A percentile compares a stretch with the other conserved stretches of the same genome.
phyloP scores from a whole-genome alignment of 2,113 vertebrate genomes.

The Elephantulus edwardii region DNA sequence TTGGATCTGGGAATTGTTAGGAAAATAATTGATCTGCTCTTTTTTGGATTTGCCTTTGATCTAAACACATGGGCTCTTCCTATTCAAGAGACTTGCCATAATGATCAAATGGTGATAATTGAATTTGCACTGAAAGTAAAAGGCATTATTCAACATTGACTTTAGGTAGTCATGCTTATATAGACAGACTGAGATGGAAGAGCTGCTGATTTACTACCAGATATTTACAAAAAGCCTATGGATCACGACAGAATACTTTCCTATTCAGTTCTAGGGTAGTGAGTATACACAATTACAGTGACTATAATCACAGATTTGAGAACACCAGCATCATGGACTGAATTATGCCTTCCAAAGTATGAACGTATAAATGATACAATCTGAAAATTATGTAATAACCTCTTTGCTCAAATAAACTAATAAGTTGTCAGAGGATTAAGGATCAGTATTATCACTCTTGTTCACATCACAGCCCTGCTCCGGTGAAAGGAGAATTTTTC shows the following conservation, averaged over 20 bases:
- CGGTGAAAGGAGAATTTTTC: no score
- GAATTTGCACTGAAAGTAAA: slow-evolving; percentile 48
- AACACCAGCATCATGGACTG: no score
- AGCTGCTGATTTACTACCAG: neutral
- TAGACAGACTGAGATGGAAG: neutral
- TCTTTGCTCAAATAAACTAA: no score
- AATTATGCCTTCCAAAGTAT: no score
- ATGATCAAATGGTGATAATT: neutral
- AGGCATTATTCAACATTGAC: neutral
- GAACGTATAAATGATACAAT: no score
- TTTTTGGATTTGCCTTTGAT: neutral
- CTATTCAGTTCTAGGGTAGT: neutral
- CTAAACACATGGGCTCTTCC: neutral
- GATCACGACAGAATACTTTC: no score
- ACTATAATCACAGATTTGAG: neutral
- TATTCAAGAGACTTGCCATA: neutral
- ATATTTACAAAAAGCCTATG: neutral
- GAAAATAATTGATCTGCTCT: neutral
- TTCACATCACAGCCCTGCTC: no score
- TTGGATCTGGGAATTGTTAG: neutral
- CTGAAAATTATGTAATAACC: no score
- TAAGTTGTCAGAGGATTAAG: no score
- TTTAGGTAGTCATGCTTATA: neutral
- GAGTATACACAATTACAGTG: neutral
- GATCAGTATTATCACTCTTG: no score